Percentiles rank a stretch among this genome's conserved stretches.
phyloP scores from a whole-genome alignment of 2,888 invertebrate genomes.

The Branchellion lobata region DNA sequence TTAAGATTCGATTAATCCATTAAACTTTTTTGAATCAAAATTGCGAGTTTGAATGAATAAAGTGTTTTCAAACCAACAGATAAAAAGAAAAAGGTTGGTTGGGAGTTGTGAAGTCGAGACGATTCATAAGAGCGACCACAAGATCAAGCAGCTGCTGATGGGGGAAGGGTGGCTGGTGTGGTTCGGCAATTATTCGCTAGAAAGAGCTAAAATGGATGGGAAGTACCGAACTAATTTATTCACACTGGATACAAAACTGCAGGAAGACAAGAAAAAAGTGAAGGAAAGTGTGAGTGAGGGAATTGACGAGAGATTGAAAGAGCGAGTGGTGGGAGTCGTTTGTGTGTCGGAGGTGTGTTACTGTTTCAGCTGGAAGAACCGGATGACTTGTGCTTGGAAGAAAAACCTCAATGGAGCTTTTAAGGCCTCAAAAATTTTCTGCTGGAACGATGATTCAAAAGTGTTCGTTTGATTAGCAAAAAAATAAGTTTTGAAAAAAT shows the following conservation, averaged over 20 bases:
- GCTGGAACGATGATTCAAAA: not conserved
- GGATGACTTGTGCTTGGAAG: not conserved
- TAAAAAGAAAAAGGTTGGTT: slow-evolving; percentile 3
- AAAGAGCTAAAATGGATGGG: not conserved
- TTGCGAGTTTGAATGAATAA: not conserved
- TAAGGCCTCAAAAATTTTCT: not conserved
- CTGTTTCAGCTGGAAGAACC: not conserved
- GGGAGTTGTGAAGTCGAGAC: not conserved
- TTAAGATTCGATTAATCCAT: not conserved
- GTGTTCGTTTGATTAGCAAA: not conserved
- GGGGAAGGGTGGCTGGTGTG: not conserved
- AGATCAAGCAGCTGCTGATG: not conserved
- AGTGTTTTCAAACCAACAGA: not conserved
- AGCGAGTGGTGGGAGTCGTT: not conserved
- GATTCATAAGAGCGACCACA: not conserved
- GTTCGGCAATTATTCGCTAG: not conserved
- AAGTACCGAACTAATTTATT: not conserved
- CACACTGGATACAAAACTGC: not conserved
- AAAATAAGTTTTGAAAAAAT: too few species aligned
- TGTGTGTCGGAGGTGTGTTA: not conserved
- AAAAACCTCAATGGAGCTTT: not conserved
- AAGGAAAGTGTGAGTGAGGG: not conserved
- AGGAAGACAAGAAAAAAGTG: not conserved
- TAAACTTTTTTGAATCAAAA: not conserved
- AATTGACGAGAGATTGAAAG: not conserved